Evolutionary conservation across 2,888 invertebrate species (phyloP).

Genomic region (Atethmia centrago): DNA sequence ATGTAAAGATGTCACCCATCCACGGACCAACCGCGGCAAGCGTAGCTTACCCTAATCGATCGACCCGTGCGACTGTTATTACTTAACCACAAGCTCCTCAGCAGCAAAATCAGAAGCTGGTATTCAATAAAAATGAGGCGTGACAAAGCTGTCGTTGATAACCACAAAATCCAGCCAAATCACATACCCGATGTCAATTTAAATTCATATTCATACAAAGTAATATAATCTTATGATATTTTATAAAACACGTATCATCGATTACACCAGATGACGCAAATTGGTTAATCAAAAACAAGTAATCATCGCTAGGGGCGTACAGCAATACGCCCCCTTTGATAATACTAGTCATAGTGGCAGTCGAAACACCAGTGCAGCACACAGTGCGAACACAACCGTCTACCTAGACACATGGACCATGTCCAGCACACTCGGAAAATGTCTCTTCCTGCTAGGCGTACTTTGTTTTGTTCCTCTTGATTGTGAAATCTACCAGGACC

Average conservation of each 20-base stretch:
- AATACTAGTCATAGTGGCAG: slow-evolving; percentile 12
- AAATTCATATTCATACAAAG: neutral
- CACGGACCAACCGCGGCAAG: no score
- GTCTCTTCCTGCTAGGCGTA: slow-evolving; percentile 67
- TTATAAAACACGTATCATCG: slow-evolving; percentile 20
- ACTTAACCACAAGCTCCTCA: no score
- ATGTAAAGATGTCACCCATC: no score
- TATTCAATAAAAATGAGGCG: neutral
- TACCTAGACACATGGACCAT: slow-evolving; percentile 72
- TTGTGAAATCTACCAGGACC: slow-evolving; percentile 92
- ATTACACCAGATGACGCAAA: slow-evolving; percentile 54
- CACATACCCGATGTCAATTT: neutral
- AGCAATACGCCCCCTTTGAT: slow-evolving; percentile 58
- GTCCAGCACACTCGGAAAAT: slow-evolving; percentile 71
- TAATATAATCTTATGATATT: slow-evolving; percentile 21
- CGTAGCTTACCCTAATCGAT: no score
- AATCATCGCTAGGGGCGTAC: slow-evolving; percentile 56
- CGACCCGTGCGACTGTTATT: no score
- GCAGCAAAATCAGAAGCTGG: no score
- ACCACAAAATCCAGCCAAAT: neutral
- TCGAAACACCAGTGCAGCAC: neutral
- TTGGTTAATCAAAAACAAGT: slow-evolving; percentile 8
- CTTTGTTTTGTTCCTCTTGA: slow-evolving; percentile 72
- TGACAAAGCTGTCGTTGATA: neutral
- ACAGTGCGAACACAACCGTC: slow-evolving; percentile 56